Evolutionary conservation across 2,797 vertebrate genomes (phyloP), one percentile per base, ranked within the genome.

Genomic region (Anabacerthia variegaticeps): DNA sequence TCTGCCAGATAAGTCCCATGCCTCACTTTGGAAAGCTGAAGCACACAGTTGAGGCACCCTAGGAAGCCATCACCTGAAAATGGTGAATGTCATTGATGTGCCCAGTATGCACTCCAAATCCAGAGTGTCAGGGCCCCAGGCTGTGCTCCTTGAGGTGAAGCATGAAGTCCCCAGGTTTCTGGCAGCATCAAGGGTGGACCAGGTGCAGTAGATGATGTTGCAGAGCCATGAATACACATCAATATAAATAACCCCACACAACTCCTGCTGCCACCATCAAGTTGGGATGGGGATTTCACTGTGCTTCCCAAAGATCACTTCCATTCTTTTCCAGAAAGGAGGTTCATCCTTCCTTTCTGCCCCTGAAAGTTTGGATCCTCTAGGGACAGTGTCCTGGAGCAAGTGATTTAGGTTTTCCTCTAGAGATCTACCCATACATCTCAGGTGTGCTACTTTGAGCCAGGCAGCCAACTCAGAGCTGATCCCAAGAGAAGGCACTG

Each of bases 401-500:
- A 62, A 43, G 2, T 32, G 32, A 32, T 27, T 1, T 4, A 63
- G 2, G 8, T 85, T 81, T 81, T 12, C 23, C 12, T 43, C 14
- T 7, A 3, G 48, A 84, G 18, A 41, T 44, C 56, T 56, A 43
- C 13, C 54, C 1, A 0, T 51, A 30, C 16, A 51, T 39, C 19
- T 36, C 39, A 78, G 26, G n/a, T 14, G 11, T 27, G 8, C 32
- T 49, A 8, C 14, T 5, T 27, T 1, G 11, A 49, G 7, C 23
- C 12, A 52, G 23, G 7, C 36, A 67, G 52, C 18, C 67, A 82
- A 32, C 6, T 14, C 52, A 48, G 36, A 51, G 16, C 8, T 34
- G 54, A 10, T 54, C 65, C 3, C 1, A 20, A 15, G 8, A 23
- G 22, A 69, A 66, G 13, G 10, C 0, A 0, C 11, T 52, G 3